Base-by-base conservation (phyloP, 2,797 vertebrate genomes). In the Gadopsis bispinosus region DNA sequence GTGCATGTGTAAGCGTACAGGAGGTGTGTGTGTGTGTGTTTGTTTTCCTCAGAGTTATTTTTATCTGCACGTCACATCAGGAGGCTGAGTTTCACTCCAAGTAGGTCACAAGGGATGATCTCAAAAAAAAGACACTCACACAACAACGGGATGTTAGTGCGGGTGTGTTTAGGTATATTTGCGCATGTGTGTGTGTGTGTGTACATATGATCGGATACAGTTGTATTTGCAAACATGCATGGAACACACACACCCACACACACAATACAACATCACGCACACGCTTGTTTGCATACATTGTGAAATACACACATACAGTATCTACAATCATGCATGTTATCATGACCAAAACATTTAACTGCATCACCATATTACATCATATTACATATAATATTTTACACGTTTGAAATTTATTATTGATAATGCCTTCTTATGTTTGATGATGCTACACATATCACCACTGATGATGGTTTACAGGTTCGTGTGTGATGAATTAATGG, bases 41-140 rank as follows among this genome's bases (percentile, higher is more conserved):
- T 81, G 62, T 77, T 48, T 51, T 33, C 60, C 50, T 78, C 60
- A 4, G 68, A 73, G 83, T 88, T 92, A 91, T 91, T 91, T 90
- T 87, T 90, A 90, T 77, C 87, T 4, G 1, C 33, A 61, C 72
- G 60, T 86, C 83, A 83, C 86, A 87, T 76, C 63, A 76, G 76
- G 73, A 91, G 72, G 75, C 17, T 19, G 73, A 87, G 79, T 89
- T 89, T 84, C 62, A 81, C 81, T 91, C 83, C 86, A 93, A 92
- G 79, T 92, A 92, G 90, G 91, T 93, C 91, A 88, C 83, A 85
- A 87, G 83, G 77, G 77, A 83, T 89, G 81, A 83, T 85, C 67
- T 77, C 74, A 83, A 87, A 82, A 79, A 79, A 80, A 69, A 73
- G 53, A 56, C 73, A 67, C 60, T 70, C 6, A n/a, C 67, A 39